Conservation (phyloP, 2,113 vertebrate species). For the Oreochromis niloticus region DNA sequence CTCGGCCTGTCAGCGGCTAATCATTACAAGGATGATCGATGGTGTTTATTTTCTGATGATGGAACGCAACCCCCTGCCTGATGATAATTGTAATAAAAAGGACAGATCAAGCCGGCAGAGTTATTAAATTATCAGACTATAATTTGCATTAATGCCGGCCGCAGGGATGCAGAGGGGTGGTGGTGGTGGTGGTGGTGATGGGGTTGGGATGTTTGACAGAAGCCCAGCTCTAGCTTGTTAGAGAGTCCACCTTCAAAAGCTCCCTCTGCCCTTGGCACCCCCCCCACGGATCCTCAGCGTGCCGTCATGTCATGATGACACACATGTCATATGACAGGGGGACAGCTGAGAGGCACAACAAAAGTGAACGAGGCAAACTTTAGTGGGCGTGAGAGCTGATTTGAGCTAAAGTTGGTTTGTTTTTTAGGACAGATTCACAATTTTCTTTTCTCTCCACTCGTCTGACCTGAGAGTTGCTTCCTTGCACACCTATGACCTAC, state of each 20-base stretch:
- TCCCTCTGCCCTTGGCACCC: slow-evolving; percentile 71
- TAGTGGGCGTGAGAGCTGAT: not conserved
- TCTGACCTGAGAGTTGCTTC: not conserved
- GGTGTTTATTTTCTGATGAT: slow-evolving; percentile 96
- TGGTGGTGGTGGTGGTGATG: not conserved
- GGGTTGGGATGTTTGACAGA: slow-evolving; percentile 62
- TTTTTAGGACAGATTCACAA: not conserved
- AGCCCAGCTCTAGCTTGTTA: slow-evolving; percentile 55
- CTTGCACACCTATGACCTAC: not conserved
- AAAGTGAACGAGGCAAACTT: not conserved
- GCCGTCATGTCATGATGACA: not conserved
- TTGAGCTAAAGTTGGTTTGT: not conserved
- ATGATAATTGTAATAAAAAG: slow-evolving; percentile 99
- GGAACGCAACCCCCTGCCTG: slow-evolving; percentile 90
- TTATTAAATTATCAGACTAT: slow-evolving; percentile 97
- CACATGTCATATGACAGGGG: not conserved
- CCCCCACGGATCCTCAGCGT: slow-evolving; percentile 2
- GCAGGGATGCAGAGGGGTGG: not conserved
- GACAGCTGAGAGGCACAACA: not conserved
- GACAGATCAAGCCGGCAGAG: slow-evolving; percentile 91
- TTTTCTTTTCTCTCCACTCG: not conserved
- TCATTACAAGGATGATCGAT: slow-evolving; percentile 98
- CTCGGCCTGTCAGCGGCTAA: slow-evolving; percentile 88
- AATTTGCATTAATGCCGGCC: slow-evolving; percentile 87
- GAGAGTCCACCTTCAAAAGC: slow-evolving; percentile 75